Evolutionary conservation across 2,888 invertebrate species (phyloP).

Genomic region (Sminthurides aquaticus): DNA sequence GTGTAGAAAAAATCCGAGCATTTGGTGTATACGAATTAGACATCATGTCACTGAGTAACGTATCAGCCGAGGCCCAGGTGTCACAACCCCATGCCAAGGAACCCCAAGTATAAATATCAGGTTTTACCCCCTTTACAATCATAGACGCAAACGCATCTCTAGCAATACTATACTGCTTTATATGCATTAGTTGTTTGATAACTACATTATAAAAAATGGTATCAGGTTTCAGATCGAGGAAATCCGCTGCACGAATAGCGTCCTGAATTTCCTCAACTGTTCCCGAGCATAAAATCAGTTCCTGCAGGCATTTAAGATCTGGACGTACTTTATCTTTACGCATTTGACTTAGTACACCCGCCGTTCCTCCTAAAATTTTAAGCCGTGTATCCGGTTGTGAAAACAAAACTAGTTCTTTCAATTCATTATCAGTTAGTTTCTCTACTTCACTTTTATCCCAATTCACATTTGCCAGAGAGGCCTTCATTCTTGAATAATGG

Average conservation of each 20-base stretch:
- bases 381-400: conserved; percentile 49
- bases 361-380: conserved; percentile 68
- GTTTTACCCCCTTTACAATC: conserved; percentile 48
- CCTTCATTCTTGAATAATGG: neutral
- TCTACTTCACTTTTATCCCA: neutral
- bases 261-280: conserved; percentile 58
- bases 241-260: conserved; percentile 58
- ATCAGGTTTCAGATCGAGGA: conserved; percentile 59
- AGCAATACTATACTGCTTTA: conserved; percentile 63
- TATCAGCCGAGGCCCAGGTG: conserved; percentile 56
- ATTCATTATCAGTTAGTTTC: neutral
- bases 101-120: conserved; percentile 78
- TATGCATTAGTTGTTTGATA: conserved; percentile 68
- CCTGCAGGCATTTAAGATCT: conserved; percentile 69
- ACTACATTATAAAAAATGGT: conserved; percentile 78
- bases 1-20: conserved; percentile 64
- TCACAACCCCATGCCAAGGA: conserved; percentile 71
- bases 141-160: conserved; percentile 48
- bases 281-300: conserved; percentile 66
- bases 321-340: conserved; percentile 58
- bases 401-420: neutral
- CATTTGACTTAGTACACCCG: conserved; percentile 71
- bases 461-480: neutral
- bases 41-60: conserved; percentile 64
- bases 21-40: conserved; percentile 61